Conservation (phyloP, 2,888 invertebrate species). For the Volucella inflata region DNA sequence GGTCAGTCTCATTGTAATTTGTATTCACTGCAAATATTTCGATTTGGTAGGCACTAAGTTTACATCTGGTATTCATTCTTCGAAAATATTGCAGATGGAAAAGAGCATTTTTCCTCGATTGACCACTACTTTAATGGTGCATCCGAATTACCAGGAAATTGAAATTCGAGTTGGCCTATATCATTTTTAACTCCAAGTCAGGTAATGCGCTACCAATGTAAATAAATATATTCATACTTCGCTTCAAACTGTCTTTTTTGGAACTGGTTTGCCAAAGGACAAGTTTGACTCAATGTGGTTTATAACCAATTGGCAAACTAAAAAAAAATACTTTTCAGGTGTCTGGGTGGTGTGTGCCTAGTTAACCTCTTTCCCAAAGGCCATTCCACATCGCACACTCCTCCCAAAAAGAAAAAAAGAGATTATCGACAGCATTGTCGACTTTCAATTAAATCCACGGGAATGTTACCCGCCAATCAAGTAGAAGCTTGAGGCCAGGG, state of each 20-base stretch:
- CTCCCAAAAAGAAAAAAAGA: slow-evolving; percentile 37
- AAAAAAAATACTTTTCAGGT: slow-evolving; percentile 20
- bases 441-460: slow-evolving; percentile 49
- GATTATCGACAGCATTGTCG: slow-evolving; percentile 40
- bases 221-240: background rate
- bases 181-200: too few species aligned
- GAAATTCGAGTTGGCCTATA: too few species aligned
- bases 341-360: slow-evolving; percentile 17
- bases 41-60: too few species aligned
- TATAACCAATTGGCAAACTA: slow-evolving; percentile 10
- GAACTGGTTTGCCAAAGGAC: background rate
- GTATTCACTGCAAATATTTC: too few species aligned
- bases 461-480: slow-evolving; percentile 57
- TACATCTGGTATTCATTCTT: too few species aligned
- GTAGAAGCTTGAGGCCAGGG: slow-evolving; percentile 46
- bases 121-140: too few species aligned
- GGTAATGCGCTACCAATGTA: too few species aligned
- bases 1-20: too few species aligned
- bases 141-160: too few species aligned
- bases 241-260: background rate
- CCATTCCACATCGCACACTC: slow-evolving; percentile 31
- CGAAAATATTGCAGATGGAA: too few species aligned
- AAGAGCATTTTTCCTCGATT: too few species aligned
- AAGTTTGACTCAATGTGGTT: slow-evolving; percentile 9
- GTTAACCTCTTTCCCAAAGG: slow-evolving; percentile 5